Evolutionary conservation across 2,113 vertebrate species (phyloP).

Genomic region (Callipepla squamata): DNA sequence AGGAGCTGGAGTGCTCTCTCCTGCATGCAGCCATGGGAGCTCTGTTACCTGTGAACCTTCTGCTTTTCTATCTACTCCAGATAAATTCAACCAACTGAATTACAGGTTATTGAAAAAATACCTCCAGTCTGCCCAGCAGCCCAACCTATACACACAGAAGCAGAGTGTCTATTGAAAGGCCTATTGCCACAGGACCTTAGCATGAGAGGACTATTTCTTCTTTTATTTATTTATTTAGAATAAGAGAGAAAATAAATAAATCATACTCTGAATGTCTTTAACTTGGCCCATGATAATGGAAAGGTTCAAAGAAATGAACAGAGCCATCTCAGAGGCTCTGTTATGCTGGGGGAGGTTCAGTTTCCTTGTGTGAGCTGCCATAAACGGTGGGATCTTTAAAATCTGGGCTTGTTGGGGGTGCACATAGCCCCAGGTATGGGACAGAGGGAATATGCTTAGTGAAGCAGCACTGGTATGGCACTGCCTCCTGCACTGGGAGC

Average conservation of each 20-base stretch:
- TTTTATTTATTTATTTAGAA: background rate
- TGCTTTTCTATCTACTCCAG: background rate
- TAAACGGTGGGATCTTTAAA: background rate
- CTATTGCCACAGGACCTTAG: background rate
- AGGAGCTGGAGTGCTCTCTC: background rate
- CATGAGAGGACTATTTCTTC: background rate
- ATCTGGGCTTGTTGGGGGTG: background rate
- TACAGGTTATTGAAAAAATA: background rate
- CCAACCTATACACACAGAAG: background rate
- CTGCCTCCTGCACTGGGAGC: slow-evolving; percentile 6
- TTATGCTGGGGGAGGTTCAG: background rate
- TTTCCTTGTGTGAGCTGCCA: background rate
- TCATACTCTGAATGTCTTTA: background rate
- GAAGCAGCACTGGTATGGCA: background rate
- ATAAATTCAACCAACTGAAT: background rate
- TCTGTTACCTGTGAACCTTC: background rate
- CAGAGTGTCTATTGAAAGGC: background rate
- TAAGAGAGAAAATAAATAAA: background rate
- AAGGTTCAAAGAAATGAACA: background rate
- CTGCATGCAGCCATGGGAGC: background rate
- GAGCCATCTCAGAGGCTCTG: background rate
- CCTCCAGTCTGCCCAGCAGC: background rate
- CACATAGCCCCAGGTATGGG: background rate
- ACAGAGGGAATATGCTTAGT: background rate
- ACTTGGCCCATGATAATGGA: background rate